Evolutionary conservation across 2,888 invertebrate genomes (phyloP).

Genomic region (Ellobium chinense): DNA sequence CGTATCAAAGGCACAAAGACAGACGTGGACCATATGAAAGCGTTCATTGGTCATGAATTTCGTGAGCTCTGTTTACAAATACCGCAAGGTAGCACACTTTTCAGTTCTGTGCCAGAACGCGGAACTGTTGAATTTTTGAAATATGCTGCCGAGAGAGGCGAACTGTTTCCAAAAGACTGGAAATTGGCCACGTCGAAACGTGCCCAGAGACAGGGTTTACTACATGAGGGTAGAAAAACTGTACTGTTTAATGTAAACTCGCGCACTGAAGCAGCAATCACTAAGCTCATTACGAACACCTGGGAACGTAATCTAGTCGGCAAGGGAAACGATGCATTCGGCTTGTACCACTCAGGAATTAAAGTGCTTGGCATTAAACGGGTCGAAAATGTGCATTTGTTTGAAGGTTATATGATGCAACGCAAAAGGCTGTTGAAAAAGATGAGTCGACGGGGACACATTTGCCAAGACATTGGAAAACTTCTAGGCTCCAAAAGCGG

Average conservation of each 20-base stretch:
- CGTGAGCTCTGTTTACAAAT: background rate
- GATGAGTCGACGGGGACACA: constrained; percentile 27
- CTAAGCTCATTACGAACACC: constrained; percentile 54
- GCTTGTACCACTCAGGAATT: background rate
- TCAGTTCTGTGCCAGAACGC: constrained; percentile 22
- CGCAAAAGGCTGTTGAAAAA: constrained; percentile 51
- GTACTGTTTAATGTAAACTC: constrained; percentile 46
- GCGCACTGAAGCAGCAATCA: constrained; percentile 49
- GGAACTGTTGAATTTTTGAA: constrained; percentile 49
- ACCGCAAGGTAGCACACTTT: constrained; percentile 12
- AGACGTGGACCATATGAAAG: constrained; percentile 2
- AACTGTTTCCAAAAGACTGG: constrained; percentile 52
- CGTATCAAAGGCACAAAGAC: constrained; percentile 43
- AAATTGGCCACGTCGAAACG: constrained; percentile 39
- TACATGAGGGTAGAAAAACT: no score
- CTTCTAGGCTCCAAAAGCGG: constrained; percentile 27
- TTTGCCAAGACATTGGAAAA: constrained; percentile 45
- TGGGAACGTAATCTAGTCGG: constrained; percentile 54
- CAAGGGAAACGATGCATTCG: constrained; percentile 58
- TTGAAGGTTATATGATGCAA: constrained; percentile 52
- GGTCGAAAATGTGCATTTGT: constrained; percentile 62
- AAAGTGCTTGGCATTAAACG: constrained; percentile 58
- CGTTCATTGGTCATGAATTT: background rate
- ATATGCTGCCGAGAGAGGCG: constrained; percentile 43
- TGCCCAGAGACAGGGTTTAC: no score